A percentile compares a stretch with the other conserved stretches of the same genome.
phyloP scores from a whole-genome alignment of 2,888 invertebrate genomes.

The Caenorhabditis sp. region DNA sequence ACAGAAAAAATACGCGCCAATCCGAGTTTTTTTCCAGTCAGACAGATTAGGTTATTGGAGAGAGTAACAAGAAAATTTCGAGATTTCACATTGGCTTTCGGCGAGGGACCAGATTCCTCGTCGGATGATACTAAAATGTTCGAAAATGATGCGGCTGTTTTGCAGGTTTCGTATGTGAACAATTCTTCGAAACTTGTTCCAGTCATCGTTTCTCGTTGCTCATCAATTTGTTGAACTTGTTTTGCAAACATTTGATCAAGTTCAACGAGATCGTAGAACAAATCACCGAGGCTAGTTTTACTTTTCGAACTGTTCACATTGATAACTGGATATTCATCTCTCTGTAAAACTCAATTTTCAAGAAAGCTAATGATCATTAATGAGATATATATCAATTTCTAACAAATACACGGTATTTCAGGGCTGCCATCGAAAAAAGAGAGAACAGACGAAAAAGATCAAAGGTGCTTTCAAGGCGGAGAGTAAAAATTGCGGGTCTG shows the following conservation, averaged over 20 bases:
- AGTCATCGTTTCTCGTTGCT: background rate
- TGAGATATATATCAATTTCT: too few relatives aligned
- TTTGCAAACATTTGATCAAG: constrained; percentile 26
- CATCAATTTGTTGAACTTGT: constrained; percentile 5
- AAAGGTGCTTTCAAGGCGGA: too few relatives aligned
- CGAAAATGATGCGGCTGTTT: background rate
- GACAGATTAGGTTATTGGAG: background rate
- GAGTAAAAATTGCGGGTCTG: too few relatives aligned
- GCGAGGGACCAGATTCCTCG: background rate
- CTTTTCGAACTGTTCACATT: background rate
- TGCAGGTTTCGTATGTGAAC: background rate
- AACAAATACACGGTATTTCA: too few relatives aligned
- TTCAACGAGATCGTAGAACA: constrained; percentile 32
- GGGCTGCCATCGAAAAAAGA: too few relatives aligned
- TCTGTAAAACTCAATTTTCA: background rate
- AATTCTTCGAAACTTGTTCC: background rate
- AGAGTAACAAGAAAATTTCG: background rate
- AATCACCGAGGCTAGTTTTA: constrained; percentile 22
- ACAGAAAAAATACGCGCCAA: background rate
- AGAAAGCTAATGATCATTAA: too few relatives aligned
- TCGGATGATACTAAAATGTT: background rate
- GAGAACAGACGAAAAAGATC: too few relatives aligned
- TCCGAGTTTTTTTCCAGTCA: background rate
- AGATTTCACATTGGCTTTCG: background rate
- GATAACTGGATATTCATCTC: background rate